Percentiles rank a stretch among this genome's conserved stretches.
phyloP scores from a whole-genome alignment of 1,140 invertebrate species.

The Ceratina australensis region DNA sequence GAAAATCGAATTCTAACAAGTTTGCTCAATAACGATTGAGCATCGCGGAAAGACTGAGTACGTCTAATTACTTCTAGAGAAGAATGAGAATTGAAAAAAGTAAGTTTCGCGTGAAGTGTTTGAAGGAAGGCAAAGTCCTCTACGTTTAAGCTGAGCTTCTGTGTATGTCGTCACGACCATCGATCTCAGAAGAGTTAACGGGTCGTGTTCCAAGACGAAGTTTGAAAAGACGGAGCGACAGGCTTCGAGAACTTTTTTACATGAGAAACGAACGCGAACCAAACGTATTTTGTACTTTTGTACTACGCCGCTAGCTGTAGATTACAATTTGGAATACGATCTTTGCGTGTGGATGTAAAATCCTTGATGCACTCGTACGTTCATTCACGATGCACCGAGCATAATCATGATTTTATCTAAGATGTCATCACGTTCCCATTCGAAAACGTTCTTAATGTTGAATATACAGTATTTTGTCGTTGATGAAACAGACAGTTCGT shows the following conservation, averaged over 20 bases:
- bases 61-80: constrained; percentile 55
- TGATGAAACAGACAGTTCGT: constrained; percentile 39
- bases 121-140: constrained; percentile 14
- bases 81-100: constrained; percentile 1
- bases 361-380: constrained; percentile 19
- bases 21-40: constrained; percentile 45
- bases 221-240: not conserved
- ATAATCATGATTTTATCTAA: not conserved
- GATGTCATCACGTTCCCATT: constrained; percentile 26
- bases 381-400: constrained; percentile 25
- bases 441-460: constrained; percentile 34
- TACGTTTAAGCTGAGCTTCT: constrained; percentile 58
- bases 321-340: constrained; percentile 54
- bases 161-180: constrained; percentile 41
- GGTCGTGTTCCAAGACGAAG: constrained; percentile 50
- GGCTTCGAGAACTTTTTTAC: not conserved
- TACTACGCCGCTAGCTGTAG: constrained; percentile 42
- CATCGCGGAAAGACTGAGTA: constrained; percentile 59
- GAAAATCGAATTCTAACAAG: constrained; percentile 48
- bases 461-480: constrained; percentile 61
- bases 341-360: constrained; percentile 9
- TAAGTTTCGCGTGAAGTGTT: too few relatives aligned
- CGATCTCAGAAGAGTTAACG: constrained; percentile 40
- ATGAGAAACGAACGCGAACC: constrained; percentile 10
- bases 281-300: constrained; percentile 63